Percentiles rank a stretch among this genome's conserved stretches.
phyloP scores from a whole-genome alignment of 1,140 invertebrate genomes.

The Sarcophaga bullata region DNA sequence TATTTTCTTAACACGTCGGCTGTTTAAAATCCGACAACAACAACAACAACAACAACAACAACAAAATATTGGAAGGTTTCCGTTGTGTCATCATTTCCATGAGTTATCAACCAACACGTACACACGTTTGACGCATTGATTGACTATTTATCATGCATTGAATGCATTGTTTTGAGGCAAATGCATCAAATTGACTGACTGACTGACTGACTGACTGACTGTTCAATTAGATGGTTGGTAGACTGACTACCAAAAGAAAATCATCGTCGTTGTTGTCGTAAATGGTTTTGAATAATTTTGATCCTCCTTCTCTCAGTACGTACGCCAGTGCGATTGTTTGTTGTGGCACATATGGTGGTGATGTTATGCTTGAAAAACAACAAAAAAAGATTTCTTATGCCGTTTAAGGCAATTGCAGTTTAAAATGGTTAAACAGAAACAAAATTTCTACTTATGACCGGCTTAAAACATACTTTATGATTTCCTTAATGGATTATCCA shows the following conservation, averaged over 20 bases:
- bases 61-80: constrained; percentile 4
- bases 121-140: not conserved
- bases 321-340: not conserved
- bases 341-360: not conserved
- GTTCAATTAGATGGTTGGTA: too few relatives aligned
- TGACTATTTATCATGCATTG: constrained; percentile 18
- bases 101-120: not conserved
- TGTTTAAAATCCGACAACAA: not conserved
- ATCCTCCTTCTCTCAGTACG: not conserved
- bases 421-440: not conserved
- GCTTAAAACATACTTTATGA: constrained; percentile 14
- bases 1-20: not conserved
- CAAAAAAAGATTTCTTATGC: not conserved
- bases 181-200: not conserved
- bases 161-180: constrained; percentile 2
- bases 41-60: too few relatives aligned
- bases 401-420: not conserved
- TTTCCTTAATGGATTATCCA: constrained; percentile 3
- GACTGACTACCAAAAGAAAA: too few relatives aligned
- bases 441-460: constrained; percentile 7
- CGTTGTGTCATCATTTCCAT: constrained; percentile 14
- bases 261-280: too few relatives aligned
- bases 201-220: too few relatives aligned
- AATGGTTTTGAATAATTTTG: not conserved
- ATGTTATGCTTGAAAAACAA: not conserved